Percentiles rank a stretch among this genome's conserved stretches.
phyloP scores from a whole-genome alignment of 2,113 vertebrate species.

The Ctenodactylus gundi region DNA sequence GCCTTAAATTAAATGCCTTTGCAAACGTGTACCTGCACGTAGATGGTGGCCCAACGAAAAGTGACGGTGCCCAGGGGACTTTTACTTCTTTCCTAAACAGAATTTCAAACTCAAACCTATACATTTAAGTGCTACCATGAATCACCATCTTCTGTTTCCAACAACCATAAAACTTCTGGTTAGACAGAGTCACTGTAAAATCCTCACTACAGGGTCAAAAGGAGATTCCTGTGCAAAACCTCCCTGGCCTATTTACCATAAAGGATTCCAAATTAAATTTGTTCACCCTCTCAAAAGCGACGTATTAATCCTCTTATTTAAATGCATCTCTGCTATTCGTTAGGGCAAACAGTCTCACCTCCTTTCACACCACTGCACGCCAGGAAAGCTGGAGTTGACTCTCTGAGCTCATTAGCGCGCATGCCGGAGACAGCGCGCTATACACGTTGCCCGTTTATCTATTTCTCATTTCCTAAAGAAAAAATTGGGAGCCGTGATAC shows the following conservation, averaged over 20 bases:
- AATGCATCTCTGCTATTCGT: conserved; percentile 69
- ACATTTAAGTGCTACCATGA: not conserved
- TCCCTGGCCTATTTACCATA: not conserved
- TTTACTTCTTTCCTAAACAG: not conserved
- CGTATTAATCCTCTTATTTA: conserved; percentile 69
- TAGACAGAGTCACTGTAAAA: conserved; percentile 11
- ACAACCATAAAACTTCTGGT: not conserved
- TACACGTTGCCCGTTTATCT: too few relatives aligned
- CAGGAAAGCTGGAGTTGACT: conserved; percentile 17
- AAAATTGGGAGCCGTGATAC: too few relatives aligned
- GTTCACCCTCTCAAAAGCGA: conserved; percentile 50
- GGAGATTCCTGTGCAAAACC: not conserved
- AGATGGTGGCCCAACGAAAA: not conserved
- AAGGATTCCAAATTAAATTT: conserved; percentile 65
- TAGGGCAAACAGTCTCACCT: conserved; percentile 66
- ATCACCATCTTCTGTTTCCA: not conserved
- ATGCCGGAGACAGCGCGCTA: too few relatives aligned
- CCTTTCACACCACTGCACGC: conserved; percentile 54
- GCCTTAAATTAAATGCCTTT: not conserved
- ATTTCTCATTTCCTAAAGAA: not conserved
- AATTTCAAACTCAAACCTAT: not conserved
- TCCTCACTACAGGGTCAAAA: not conserved
- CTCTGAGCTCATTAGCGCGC: conserved; percentile 44
- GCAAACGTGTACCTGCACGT: fast-evolving
- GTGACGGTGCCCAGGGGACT: not conserved